phyloP scores from a whole-genome alignment of 2,113 vertebrate species.

The mouse (Mus musculus) region DNA sequence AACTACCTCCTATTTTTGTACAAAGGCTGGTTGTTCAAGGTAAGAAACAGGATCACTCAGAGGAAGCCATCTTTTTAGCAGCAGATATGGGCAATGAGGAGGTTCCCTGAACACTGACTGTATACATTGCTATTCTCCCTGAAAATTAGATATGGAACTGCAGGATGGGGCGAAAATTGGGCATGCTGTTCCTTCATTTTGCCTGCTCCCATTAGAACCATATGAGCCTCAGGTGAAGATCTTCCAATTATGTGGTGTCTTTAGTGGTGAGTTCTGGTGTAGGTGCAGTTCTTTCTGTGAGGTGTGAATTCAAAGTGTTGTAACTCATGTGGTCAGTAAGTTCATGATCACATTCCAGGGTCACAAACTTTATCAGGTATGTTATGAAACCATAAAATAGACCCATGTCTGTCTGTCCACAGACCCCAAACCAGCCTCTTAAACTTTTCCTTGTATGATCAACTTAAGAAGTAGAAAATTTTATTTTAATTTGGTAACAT shows the following conservation, averaged over 20 bases:
- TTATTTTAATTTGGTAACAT: not conserved
- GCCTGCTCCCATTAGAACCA: not conserved
- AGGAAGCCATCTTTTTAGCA: not conserved
- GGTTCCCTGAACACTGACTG: accelerated
- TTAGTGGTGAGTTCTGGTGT: not conserved
- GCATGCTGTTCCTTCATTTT: not conserved
- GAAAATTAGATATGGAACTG: not conserved
- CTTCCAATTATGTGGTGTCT: not conserved
- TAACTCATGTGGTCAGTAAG: not conserved
- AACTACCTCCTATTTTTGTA: not conserved
- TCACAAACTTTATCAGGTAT: not conserved
- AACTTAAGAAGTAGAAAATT: not conserved
- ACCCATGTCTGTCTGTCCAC: not conserved
- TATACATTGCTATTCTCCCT: not conserved
- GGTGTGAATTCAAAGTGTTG: not conserved
- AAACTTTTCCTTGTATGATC: not conserved
- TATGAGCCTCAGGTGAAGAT: not conserved
- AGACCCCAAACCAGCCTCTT: not conserved
- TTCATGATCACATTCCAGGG: not conserved
- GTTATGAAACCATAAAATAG: not conserved
- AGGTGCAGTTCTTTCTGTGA: not conserved
- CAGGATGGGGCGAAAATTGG: no score
- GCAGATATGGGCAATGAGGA: not conserved
- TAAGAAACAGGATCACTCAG: not conserved
- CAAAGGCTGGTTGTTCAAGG: not conserved